These are phyloP conservation scores for Cheilosia variabilis DNA, from an alignment of 2,888 invertebrate genomes.

Conservation along the genomic window DNA sequence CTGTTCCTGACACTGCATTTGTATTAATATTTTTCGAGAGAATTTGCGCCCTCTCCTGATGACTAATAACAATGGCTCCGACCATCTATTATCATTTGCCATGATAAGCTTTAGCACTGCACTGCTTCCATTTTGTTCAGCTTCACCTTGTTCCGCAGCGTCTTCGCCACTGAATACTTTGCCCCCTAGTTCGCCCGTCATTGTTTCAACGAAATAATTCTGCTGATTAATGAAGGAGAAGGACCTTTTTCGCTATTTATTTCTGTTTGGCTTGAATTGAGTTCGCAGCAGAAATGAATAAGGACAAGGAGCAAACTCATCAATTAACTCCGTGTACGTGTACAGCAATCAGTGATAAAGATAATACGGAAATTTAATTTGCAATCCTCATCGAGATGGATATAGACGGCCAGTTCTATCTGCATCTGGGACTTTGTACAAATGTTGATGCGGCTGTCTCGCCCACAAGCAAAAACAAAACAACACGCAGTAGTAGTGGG, in stretches of 20 bases:
- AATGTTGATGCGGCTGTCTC: background rate
- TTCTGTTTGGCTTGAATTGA: background rate
- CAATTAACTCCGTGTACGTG: background rate
- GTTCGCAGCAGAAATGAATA: background rate
- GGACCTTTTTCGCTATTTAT: slow-evolving; percentile 7
- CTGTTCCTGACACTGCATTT: background rate
- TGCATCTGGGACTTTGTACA: background rate
- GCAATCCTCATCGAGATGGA: background rate
- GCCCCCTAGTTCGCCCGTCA: background rate
- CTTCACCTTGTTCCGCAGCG: background rate
- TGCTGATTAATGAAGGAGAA: slow-evolving; percentile 13
- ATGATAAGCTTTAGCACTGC: background rate
- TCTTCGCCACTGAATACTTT: too few relatives aligned
- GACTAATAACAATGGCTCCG: slow-evolving; percentile 1
- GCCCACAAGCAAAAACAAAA: background rate
- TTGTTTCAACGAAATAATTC: slow-evolving; percentile 8
- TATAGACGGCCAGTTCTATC: background rate
- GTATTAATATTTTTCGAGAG: background rate
- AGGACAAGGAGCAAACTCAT: background rate
- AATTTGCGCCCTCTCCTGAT: background rate
- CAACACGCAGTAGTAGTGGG: background rate
- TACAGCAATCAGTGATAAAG: slow-evolving; percentile 1
- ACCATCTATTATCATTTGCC: slow-evolving; percentile 7
- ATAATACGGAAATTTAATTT: slow-evolving; percentile 4
- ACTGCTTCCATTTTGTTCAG: background rate